phyloP scores from a whole-genome alignment of 2,888 invertebrate species.

The Phymatocera aterrima region DNA sequence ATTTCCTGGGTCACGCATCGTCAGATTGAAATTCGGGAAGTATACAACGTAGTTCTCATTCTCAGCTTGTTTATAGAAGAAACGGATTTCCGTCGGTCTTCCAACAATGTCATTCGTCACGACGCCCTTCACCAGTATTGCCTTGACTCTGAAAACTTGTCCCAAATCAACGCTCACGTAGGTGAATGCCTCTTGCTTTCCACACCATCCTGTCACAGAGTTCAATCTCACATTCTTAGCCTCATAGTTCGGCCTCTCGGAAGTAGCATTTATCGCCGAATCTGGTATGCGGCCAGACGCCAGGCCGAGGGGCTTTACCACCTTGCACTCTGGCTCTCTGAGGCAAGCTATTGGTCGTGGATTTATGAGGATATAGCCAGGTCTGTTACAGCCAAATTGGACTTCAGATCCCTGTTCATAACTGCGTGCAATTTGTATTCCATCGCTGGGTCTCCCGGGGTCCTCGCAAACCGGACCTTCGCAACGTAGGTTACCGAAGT shows the following conservation, averaged over 20 bases:
- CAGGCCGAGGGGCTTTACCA: slow-evolving; percentile 93
- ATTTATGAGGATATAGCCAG: slow-evolving; percentile 95
- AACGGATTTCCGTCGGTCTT: slow-evolving; percentile 95
- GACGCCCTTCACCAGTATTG: slow-evolving; percentile 94
- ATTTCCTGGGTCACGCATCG: slow-evolving; percentile 96
- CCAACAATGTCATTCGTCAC: slow-evolving; percentile 97
- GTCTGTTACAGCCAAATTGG: slow-evolving; percentile 91
- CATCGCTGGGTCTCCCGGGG: slow-evolving; percentile 95
- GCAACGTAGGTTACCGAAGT: slow-evolving; percentile 96
- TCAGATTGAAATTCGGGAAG: slow-evolving; percentile 96
- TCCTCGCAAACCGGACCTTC: slow-evolving; percentile 98
- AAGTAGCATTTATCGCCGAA: slow-evolving; percentile 96
- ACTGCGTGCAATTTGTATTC: slow-evolving; percentile 88
- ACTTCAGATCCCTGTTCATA: slow-evolving; percentile 95
- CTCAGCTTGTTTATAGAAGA: slow-evolving; percentile 97
- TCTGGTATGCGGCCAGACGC: slow-evolving; percentile 95
- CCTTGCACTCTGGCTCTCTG: slow-evolving; percentile 94
- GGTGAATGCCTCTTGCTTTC: slow-evolving; percentile 97
- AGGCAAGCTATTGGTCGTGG: slow-evolving; percentile 93
- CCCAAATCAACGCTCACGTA: slow-evolving; percentile 97
- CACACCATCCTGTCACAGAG: slow-evolving; percentile 97
- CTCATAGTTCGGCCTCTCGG: slow-evolving; percentile 94
- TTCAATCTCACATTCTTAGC: slow-evolving; percentile 92
- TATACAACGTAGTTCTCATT: slow-evolving; percentile 97
- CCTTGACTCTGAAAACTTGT: slow-evolving; percentile 93